A percentile compares a stretch with the other conserved stretches of the same genome.
Evolutionary conservation across 2,888 invertebrate genomes (phyloP).

Genomic region (Anoplius nigerrimus): DNA sequence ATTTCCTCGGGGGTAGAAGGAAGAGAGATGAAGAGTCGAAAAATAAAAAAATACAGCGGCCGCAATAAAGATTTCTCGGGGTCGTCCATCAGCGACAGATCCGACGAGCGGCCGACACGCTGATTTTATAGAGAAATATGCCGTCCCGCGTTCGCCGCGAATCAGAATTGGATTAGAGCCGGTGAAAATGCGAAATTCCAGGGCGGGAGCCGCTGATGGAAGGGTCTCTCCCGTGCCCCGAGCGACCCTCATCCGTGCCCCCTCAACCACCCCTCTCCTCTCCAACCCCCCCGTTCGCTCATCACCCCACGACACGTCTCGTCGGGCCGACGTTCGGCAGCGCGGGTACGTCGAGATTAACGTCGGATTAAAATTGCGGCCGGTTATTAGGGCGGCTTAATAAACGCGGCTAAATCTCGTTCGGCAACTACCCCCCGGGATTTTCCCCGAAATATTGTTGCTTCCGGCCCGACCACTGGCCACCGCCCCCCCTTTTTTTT

Average conservation of each 20-base stretch:
- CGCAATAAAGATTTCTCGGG: too few relatives aligned
- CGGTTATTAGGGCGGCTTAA: constrained; percentile 69
- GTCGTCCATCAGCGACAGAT: too few relatives aligned
- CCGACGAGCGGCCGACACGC: too few relatives aligned
- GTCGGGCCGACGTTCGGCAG: constrained; percentile 35
- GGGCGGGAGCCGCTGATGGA: constrained; percentile 22
- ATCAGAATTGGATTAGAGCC: constrained; percentile 55
- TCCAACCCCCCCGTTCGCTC: too few relatives aligned
- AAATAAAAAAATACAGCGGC: too few relatives aligned
- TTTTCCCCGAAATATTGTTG: neutral
- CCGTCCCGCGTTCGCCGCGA: constrained; percentile 26
- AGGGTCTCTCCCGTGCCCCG: too few relatives aligned
- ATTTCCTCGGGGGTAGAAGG: too few relatives aligned
- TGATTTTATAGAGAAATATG: too few relatives aligned
- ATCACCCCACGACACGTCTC: neutral
- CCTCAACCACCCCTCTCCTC: too few relatives aligned
- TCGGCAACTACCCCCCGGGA: constrained; percentile 34
- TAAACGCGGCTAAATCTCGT: constrained; percentile 67
- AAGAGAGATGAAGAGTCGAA: too few relatives aligned
- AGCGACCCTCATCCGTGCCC: too few relatives aligned
- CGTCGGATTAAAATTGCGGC: constrained; percentile 69
- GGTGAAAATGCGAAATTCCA: constrained; percentile 55
- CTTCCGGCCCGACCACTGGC: neutral
- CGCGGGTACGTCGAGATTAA: constrained; percentile 63
- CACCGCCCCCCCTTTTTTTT: neutral